These are phyloP conservation scores for Phania funesta DNA, from an alignment of 2,888 invertebrate genomes.

Conservation along the genomic window DNA sequence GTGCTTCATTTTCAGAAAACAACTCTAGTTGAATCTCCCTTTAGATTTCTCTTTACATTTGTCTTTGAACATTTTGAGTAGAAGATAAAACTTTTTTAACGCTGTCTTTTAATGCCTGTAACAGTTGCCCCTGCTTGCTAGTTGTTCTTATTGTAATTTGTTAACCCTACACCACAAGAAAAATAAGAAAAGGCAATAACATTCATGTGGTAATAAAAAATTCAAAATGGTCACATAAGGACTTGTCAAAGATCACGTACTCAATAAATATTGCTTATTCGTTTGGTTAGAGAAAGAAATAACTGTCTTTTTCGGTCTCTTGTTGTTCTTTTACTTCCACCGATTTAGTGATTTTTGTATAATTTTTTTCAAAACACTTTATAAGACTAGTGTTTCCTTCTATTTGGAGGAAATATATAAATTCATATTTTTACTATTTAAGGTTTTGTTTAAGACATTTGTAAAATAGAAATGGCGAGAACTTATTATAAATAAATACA, in stretches of 20 bases:
- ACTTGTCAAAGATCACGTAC: constrained; percentile 80
- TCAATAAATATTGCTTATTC: constrained; percentile 80
- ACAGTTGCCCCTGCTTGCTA: not conserved
- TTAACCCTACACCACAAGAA: constrained; percentile 4
- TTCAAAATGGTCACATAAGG: constrained; percentile 80
- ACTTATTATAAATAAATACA: too few relatives aligned
- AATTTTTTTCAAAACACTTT: not conserved
- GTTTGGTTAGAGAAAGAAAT: constrained; percentile 66
- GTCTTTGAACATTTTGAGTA: not conserved
- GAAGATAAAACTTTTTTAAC: constrained; percentile 20
- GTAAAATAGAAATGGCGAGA: too few relatives aligned
- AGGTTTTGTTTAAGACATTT: not conserved
- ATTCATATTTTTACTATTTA: constrained; percentile 13
- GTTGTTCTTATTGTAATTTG: not conserved
- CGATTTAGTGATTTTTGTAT: constrained; percentile 34
- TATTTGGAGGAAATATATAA: not conserved
- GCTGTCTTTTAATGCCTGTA: constrained; percentile 23
- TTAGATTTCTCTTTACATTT: not conserved
- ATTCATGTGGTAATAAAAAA: constrained; percentile 76
- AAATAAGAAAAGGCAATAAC: constrained; percentile 18
- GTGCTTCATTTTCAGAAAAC: not conserved
- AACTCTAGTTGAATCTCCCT: not conserved
- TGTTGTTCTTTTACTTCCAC: not conserved
- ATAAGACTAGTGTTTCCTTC: constrained; percentile 37
- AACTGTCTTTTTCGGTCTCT: constrained; percentile 41